Evolutionary conservation across 2,888 invertebrate species (phyloP), one percentile per base, ranked within the genome.

Genomic region (Drosophila demipolita): DNA sequence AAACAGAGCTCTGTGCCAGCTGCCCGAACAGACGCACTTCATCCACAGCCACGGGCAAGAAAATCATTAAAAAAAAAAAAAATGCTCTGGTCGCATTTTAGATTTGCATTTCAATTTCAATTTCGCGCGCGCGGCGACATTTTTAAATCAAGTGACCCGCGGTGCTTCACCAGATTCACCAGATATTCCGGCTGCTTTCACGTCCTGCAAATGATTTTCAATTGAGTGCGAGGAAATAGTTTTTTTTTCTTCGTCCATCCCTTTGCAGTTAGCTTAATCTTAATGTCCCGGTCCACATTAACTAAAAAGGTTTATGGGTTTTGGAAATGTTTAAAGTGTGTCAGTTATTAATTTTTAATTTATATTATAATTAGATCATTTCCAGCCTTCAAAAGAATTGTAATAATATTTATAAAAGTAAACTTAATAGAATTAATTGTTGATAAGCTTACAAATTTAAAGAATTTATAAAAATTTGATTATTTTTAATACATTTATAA

Each of bases 91-190:
- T 61, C 55, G 48, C 52, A 61, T 83, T 83, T 81, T 59, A 83
- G 80, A 86, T 86, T 86, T 86, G 87, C 89, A 89, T 86, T 85
- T 86, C 84, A 83, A 84, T 84, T 84, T 84, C 67, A 73, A 74
- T 72, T 83, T 84, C 66, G 73, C 74, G 83, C 74, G 83, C 62
- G 66, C 63, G 64, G 67, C 63, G 73, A 75, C 75, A 75, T 82
- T 87, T 80, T 66, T 66, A 66, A 82, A 64, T 75, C 78, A 73
- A 75, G 63, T 73, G 79, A 82, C 84, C 82, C 73, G 63, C 49
- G 82, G 66, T 49, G 42, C 52, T 65, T 66, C 23, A 55, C 49
- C 64, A 70, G 75, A 78, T 82, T 36, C 15, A 7, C 73, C 48
- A 55, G 55, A 55, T 38, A 29, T 55, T 38, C 67, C 20, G 38